phyloP scores from a whole-genome alignment of 2,888 invertebrate species.

The Mythimna loreyi region DNA sequence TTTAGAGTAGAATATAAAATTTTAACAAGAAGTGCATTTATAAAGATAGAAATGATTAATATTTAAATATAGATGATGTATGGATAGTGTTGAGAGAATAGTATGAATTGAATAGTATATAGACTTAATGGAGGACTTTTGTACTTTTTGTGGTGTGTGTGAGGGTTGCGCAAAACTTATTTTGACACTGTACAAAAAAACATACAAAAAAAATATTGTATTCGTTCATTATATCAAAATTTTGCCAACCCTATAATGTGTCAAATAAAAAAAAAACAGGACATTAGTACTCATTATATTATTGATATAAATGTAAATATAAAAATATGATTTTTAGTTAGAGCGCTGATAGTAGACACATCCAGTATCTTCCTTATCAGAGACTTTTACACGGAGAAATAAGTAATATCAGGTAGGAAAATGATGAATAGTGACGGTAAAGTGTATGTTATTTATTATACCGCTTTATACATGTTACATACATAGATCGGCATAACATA shows the following conservation, averaged over 20 bases:
- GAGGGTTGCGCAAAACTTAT: constrained; percentile 80
- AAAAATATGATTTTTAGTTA: constrained; percentile 69
- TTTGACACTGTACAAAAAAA: constrained; percentile 62
- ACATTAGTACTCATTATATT: constrained; percentile 69
- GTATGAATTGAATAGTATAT: constrained; percentile 79
- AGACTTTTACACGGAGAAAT: constrained; percentile 55
- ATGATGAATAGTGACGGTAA: constrained; percentile 42
- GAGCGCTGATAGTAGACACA: constrained; percentile 67
- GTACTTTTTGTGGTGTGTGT: constrained; percentile 87
- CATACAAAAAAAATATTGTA: constrained; percentile 52
- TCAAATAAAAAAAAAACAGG: constrained; percentile 77
- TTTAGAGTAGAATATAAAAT: constrained; percentile 79
- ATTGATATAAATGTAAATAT: constrained; percentile 73
- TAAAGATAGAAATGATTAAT: constrained; percentile 85
- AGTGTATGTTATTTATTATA: constrained; percentile 44
- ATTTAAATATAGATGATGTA: constrained; percentile 83
- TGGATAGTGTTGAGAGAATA: constrained; percentile 86
- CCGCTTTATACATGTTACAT: constrained; percentile 51
- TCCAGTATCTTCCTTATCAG: constrained; percentile 63
- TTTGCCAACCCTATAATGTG: constrained; percentile 80
- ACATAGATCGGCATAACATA: constrained; percentile 38
- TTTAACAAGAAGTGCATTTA: constrained; percentile 90
- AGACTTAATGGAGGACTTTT: constrained; percentile 84
- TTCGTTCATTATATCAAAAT: constrained; percentile 61
- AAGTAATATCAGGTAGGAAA: constrained; percentile 45